Conservation (phyloP, 2,888 invertebrate species). For the Artemia sp. region DNA sequence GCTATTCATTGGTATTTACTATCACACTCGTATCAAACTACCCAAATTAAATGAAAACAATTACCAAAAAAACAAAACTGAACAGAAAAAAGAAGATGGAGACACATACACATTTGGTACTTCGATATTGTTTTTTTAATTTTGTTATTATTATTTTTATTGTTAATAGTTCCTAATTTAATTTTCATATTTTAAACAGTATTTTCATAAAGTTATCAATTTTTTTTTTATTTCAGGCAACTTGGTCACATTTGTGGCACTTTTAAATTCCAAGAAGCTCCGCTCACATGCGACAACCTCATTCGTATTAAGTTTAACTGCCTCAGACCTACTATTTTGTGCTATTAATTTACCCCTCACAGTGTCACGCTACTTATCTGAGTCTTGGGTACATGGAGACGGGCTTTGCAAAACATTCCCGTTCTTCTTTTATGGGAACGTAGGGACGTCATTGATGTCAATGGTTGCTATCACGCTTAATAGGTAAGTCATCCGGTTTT, state of each 20-base stretch:
- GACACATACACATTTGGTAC: too few species aligned
- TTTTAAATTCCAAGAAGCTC: conserved; percentile 57
- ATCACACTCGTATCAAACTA: too few species aligned
- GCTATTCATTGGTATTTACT: too few species aligned
- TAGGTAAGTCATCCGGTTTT: conserved; percentile 40
- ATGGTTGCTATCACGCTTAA: conserved; percentile 80
- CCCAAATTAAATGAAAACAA: too few species aligned
- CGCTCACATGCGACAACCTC: conserved; percentile 68
- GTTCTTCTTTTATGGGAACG: conserved; percentile 73
- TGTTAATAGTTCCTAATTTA: not conserved
- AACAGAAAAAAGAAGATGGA: too few species aligned
- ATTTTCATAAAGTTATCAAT: not conserved
- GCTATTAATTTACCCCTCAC: conserved; percentile 65
- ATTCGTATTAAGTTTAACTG: conserved; percentile 66
- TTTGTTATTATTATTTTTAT: not conserved
- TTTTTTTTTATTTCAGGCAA: conserved; percentile 46
- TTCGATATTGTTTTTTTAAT: too few species aligned
- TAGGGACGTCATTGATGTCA: conserved; percentile 65
- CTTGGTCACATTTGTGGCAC: conserved; percentile 58
- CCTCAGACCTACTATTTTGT: conserved; percentile 70
- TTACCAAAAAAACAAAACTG: too few species aligned
- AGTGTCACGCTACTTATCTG: conserved; percentile 54
- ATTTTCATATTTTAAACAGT: not conserved
- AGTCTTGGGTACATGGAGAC: conserved; percentile 61
- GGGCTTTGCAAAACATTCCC: conserved; percentile 65